Base-by-base conservation (phyloP, 1,140 invertebrate genomes). In the Diabrotica virgifera region DNA sequence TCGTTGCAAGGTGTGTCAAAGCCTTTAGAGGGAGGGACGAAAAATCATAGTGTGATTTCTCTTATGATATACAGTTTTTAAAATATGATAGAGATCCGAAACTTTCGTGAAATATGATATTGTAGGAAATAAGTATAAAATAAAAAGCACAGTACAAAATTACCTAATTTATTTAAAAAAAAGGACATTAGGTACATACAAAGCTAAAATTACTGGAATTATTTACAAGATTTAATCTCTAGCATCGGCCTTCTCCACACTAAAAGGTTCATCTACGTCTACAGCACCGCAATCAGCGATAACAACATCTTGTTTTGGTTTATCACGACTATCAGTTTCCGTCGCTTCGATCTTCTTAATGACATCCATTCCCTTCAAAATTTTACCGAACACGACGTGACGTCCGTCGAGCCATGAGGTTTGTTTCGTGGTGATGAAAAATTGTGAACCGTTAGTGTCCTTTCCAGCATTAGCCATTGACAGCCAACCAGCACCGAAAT, bases 391-490 rank as follows among this genome's bases (percentile, higher is more conserved):
- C 12, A 99, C 97, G 70, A 98, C 95, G 78, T 99, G 97, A 78
- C 91, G 87, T 12, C 94, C 94, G 84, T 99, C 95, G 38, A 99
- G 83, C 97, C 97, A 99, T 35, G 91, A 82, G 10, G 97, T 99
- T 74, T 90, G 85, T 69, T 92, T 92, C 3, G 89, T 90, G 12
- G 95, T 97, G 76, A 99, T 96, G 77, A 99, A 99, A 82, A 99
- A 99, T 77, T 99, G 97, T 24, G 95, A 97, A 35, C 97, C 97
- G 82, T 99, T 99, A 40, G 97, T 98, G 78, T 99, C 94, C 80
- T 94, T 94, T 61, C 92, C 93, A 79, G 94, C 92, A 81, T 98
- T 97, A 59, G 95, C 95, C 95, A 98, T 98, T 0, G 93, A 96
- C 58, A 97, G 78, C 93, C 94, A 97, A 61, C 97, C 97, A 76